Conservation (phyloP, 2,888 invertebrate species). For the Catocala fraxini region DNA sequence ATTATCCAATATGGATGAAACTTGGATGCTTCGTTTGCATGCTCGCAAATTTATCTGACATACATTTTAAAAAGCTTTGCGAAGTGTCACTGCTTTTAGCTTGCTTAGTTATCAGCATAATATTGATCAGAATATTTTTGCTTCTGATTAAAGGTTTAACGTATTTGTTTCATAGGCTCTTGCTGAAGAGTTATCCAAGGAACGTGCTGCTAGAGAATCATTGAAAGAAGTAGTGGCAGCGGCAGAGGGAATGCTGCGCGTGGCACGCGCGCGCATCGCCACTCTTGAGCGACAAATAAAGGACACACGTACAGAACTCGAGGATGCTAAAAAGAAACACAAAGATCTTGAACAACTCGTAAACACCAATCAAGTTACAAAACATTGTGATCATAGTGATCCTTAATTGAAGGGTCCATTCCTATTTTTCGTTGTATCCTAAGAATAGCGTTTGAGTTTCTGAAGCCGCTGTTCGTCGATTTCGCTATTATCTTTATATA, state of each 20-base stretch:
- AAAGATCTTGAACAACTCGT: constrained; percentile 82
- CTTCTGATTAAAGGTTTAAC: background rate
- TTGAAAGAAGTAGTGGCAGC: constrained; percentile 74
- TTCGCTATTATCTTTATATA: no score
- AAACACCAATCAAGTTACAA: constrained; percentile 65
- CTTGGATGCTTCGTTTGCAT: no score
- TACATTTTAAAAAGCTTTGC: no score
- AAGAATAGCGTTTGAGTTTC: background rate
- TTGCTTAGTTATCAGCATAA: no score
- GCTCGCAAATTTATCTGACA: no score
- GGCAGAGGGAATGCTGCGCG: constrained; percentile 79
- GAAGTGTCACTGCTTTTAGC: no score
- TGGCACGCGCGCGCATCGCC: constrained; percentile 74
- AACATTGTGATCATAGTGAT: constrained; percentile 61
- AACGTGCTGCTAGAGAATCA: constrained; percentile 72
- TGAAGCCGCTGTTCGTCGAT: no score
- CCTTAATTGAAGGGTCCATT: constrained; percentile 36
- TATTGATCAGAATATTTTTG: no score
- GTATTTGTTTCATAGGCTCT: constrained; percentile 52
- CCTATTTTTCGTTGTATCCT: constrained; percentile 2
- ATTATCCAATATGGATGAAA: no score
- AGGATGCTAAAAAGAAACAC: constrained; percentile 70
- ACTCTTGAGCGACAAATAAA: constrained; percentile 77
- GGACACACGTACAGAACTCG: constrained; percentile 69
- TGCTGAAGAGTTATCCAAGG: constrained; percentile 70